Conservation (phyloP, 2,797 vertebrate species). For the Bufotes viridis region DNA sequence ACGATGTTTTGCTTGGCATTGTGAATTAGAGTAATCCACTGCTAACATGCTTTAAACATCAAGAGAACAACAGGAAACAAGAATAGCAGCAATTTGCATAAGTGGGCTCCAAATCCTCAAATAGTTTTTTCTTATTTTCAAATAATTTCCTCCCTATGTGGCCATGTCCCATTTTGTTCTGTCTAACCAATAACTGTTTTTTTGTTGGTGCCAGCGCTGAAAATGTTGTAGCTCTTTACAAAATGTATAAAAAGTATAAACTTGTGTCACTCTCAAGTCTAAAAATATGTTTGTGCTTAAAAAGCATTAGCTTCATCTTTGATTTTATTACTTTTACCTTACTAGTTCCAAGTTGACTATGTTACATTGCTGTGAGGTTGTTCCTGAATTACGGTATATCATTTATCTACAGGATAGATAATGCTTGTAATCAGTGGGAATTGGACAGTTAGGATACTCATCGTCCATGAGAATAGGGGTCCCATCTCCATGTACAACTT, state of each 20-base stretch:
- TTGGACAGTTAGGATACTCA: too few relatives aligned
- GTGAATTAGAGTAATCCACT: slow-evolving; percentile 21
- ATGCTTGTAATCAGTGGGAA: too few relatives aligned
- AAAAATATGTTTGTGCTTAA: not conserved
- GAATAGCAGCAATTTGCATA: slow-evolving; percentile 3
- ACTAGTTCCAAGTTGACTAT: too few relatives aligned
- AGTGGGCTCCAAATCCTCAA: not conserved
- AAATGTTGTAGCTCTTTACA: not conserved
- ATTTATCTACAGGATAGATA: too few relatives aligned
- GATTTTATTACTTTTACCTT: not conserved
- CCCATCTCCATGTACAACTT: too few relatives aligned
- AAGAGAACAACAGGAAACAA: not conserved
- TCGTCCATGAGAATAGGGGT: too few relatives aligned
- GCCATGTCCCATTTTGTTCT: not conserved
- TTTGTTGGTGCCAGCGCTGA: not conserved
- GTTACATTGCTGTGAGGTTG: too few relatives aligned
- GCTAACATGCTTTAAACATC: not conserved
- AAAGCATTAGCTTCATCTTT: not conserved
- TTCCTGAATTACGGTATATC: too few relatives aligned
- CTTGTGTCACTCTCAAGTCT: not conserved
- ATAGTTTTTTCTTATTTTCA: not conserved
- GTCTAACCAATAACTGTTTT: not conserved
- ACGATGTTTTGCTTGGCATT: slow-evolving; percentile 15
- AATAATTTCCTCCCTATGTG: not conserved
- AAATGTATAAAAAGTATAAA: not conserved